Conservation (phyloP, 2,888 invertebrate genomes). For the Ceramica pisi region DNA sequence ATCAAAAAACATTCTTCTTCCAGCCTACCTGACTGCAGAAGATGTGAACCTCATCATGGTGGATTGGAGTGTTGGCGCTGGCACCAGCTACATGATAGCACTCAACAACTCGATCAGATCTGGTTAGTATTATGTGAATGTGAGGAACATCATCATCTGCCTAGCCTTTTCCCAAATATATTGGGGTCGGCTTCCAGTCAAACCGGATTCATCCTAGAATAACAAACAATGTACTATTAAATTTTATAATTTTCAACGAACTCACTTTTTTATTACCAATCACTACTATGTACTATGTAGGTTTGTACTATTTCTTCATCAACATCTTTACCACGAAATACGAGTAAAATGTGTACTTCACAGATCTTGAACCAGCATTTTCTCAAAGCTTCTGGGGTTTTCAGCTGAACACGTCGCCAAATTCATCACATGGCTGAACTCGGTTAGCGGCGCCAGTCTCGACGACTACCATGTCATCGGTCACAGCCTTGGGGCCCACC, state of each 20-base stretch:
- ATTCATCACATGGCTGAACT: constrained; percentile 55
- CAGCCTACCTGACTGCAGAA: constrained; percentile 53
- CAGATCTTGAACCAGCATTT: background rate
- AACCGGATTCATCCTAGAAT: too few relatives aligned
- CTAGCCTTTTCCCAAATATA: too few relatives aligned
- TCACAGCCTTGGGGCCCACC: constrained; percentile 55
- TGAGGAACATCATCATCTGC: too few relatives aligned
- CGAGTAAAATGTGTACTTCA: too few relatives aligned
- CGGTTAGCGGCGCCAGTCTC: constrained; percentile 19
- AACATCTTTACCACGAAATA: too few relatives aligned
- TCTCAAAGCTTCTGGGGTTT: background rate
- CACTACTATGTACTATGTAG: too few relatives aligned
- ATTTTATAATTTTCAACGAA: too few relatives aligned
- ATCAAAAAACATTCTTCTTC: background rate
- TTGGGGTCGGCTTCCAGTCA: too few relatives aligned
- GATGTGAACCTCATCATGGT: constrained; percentile 58
- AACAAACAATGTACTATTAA: too few relatives aligned
- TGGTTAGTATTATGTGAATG: constrained; percentile 45
- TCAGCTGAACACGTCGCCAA: constrained; percentile 43
- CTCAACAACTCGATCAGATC: constrained; percentile 48
- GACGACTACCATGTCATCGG: constrained; percentile 57
- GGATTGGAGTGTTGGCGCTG: constrained; percentile 60
- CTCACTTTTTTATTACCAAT: too few relatives aligned
- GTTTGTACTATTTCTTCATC: too few relatives aligned
- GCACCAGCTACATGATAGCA: constrained; percentile 30